Percentiles rank a stretch among this genome's conserved stretches.
These are phyloP conservation scores for Mesoligia furuncula DNA, from an alignment of 2,888 invertebrate species.

Conservation along the genomic window DNA sequence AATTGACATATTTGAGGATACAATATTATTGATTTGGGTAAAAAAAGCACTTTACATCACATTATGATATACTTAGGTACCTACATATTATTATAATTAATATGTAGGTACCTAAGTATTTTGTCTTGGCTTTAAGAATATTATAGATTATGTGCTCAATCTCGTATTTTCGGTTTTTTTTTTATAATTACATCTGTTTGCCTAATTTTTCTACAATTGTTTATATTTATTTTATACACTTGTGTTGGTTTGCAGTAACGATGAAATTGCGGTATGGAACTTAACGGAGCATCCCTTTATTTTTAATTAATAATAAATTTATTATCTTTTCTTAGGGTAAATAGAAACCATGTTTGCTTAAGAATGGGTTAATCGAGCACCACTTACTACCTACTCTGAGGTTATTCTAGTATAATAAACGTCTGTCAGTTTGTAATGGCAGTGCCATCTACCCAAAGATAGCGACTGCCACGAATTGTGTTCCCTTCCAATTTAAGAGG, in stretches of 20 bases:
- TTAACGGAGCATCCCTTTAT: background rate
- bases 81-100: background rate
- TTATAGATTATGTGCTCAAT: background rate
- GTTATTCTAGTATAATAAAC: background rate
- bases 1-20: conserved; percentile 35
- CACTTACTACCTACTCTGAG: background rate
- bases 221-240: background rate
- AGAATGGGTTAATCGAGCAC: background rate
- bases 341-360: background rate
- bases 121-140: background rate
- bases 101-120: background rate
- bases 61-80: no score
- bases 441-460: background rate
- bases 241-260: background rate
- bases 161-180: no score
- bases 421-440: background rate
- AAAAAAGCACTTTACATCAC: background rate
- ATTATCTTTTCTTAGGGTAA: background rate
- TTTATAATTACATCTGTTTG: no score
- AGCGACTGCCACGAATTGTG: background rate
- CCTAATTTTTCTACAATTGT: background rate
- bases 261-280: background rate
- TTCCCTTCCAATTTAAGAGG: no score
- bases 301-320: background rate
- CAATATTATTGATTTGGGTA: background rate